Evolutionary conservation across 64 coral and sea anemone genomes (phyloP).

Genomic region (Dendronephthya gigantea): DNA sequence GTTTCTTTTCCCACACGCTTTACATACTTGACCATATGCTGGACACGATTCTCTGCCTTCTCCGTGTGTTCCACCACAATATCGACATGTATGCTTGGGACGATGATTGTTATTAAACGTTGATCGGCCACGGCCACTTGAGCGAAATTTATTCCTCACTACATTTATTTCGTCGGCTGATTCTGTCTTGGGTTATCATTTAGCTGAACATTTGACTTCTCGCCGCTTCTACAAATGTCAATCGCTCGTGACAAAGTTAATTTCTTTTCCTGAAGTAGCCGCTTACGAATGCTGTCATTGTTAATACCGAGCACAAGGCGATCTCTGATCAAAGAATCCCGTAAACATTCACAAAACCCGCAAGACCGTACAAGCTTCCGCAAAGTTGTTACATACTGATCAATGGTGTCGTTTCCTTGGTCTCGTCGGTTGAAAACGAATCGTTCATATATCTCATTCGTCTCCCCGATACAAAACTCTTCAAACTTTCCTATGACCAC

Average conservation of each 20-base stretch:
- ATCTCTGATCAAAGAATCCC: conserved; percentile 17
- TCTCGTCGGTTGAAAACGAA: conserved; percentile 33
- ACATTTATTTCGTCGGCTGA: neutral
- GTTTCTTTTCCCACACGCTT: neutral
- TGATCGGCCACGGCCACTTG: too few species aligned
- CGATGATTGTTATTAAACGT: neutral
- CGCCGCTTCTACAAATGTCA: conserved; percentile 13
- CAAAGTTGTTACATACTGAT: conserved; percentile 29
- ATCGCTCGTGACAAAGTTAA: neutral
- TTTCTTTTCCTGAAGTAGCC: conserved; percentile 7
- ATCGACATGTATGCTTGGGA: neutral
- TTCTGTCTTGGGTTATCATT: neutral
- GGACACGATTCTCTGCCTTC: neutral
- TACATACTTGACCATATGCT: neutral
- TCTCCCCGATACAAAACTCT: neutral
- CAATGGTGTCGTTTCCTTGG: neutral
- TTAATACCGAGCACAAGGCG: conserved; percentile 18
- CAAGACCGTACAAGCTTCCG: conserved; percentile 26
- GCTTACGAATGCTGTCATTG: conserved; percentile 1
- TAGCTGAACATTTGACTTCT: neutral
- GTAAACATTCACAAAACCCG: neutral
- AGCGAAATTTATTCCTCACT: too few species aligned
- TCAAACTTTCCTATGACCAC: conserved; percentile 21
- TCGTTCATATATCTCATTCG: conserved; percentile 31
- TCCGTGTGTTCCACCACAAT: neutral